phyloP scores from a whole-genome alignment of 2,797 vertebrate species.

The Coilia nasus region DNA sequence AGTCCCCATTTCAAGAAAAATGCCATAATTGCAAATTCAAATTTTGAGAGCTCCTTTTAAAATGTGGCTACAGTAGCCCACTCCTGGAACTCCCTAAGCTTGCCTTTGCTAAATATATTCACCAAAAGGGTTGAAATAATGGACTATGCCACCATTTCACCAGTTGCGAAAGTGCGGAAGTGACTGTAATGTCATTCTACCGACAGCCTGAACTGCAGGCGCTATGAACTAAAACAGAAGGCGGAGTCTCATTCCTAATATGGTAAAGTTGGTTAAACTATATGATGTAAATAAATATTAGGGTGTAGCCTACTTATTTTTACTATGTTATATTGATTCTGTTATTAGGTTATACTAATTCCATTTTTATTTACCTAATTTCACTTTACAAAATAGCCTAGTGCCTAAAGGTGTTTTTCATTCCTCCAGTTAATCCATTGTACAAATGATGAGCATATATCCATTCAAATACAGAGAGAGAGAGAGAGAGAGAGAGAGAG shows the following conservation, averaged over 20 bases:
- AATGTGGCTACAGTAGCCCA: neutral
- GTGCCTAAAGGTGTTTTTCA: too few species aligned
- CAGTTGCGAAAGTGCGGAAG: slow-evolving; percentile 17
- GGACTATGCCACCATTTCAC: neutral
- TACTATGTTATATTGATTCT: too few species aligned
- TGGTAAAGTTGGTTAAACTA: neutral
- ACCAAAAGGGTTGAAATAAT: neutral
- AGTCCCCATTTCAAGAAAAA: neutral
- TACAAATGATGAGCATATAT: too few species aligned
- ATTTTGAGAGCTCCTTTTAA: neutral
- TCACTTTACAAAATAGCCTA: too few species aligned
- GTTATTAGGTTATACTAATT: too few species aligned
- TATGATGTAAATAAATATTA: too few species aligned
- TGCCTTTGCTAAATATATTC: too few species aligned
- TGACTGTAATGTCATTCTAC: neutral
- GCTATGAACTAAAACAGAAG: too few species aligned
- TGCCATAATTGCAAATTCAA: neutral
- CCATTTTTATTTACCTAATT: too few species aligned
- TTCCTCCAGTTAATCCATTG: too few species aligned
- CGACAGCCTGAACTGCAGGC: neutral
- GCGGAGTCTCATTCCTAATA: neutral
- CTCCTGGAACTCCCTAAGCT: neutral
- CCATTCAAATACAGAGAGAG: too few species aligned
- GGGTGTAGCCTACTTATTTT: too few species aligned
- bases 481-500: neutral